Evolutionary conservation across 2,113 vertebrate genomes (phyloP), one percentile per base, ranked within the genome.

Genomic region (Coreoperca whiteheadi): DNA sequence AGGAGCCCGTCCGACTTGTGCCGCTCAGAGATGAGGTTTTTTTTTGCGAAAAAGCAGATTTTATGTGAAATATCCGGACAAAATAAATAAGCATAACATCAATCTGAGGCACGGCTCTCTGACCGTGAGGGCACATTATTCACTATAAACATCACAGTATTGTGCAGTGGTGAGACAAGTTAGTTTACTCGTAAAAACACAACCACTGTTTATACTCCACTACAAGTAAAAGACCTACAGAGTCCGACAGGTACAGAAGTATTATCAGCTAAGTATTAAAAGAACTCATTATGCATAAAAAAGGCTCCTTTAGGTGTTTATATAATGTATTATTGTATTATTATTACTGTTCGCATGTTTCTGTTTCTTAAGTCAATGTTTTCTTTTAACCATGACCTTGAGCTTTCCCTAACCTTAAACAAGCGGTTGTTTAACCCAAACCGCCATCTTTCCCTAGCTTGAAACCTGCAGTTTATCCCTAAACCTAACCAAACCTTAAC

Each of bases 381-480:
- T 30, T 51, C n/a, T 50, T 46, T 46, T 46, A 46, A 9, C 8
- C 39, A 9, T 8, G 8, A 16, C 43, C 43, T 5, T 15, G 43
- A 46, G 54, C 53, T 73, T 59, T 73, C 21, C 10, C 51, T 63
- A n/a, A 41, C 41, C 65, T 46, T 59, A 1, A 60, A 23, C 39
- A 43, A 34, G 30, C 10, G 64, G 30, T 6, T 53, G 66, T 73
- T 66, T 10, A 79, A 81, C 53, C 54, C 51, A 68, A 77, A 77
- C 73, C 77, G 43, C 20, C 25, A 65, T 67, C 67, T 69, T 68
- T 69, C 51, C 30, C 23, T 15, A 53, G 56, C 75, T 34, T 37
- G 54, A 25, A 73, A 61, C 20, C 18, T 50, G 54, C 25, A 12
- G 41, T 48, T 79, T 46, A 39, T 71, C 46, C 53, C 59, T n/a